phyloP scores from a whole-genome alignment of 2,797 vertebrate genomes.

The Babyrousa celebensis region DNA sequence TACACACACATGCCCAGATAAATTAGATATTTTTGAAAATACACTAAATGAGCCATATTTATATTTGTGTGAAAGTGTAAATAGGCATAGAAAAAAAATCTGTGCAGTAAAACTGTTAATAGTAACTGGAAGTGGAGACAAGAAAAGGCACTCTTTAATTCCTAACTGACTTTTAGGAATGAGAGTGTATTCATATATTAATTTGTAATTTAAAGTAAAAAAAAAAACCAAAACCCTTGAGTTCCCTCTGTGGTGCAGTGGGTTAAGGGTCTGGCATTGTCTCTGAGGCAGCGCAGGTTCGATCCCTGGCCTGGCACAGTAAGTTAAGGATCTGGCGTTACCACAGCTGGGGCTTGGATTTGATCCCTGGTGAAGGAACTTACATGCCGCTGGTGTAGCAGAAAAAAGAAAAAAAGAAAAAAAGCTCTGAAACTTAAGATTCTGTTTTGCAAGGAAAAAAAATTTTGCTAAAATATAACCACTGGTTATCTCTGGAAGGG shows the following conservation, averaged over 20 bases:
- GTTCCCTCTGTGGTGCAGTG: too few species aligned
- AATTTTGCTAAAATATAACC: not conserved
- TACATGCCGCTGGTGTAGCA: too few species aligned
- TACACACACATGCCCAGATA: not conserved
- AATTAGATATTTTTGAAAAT: constrained; percentile 10
- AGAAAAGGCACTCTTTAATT: not conserved
- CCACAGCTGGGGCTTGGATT: too few species aligned
- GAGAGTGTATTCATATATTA: not conserved
- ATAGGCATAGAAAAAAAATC: not conserved
- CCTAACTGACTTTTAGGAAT: constrained; percentile 34
- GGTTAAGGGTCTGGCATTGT: too few species aligned
- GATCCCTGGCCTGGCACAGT: too few species aligned
- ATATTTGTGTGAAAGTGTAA: not conserved
- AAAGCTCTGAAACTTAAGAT: not conserved
- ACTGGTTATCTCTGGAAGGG: constrained; percentile 26
- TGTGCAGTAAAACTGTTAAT: constrained; percentile 4
- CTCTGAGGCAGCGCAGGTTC: too few species aligned
- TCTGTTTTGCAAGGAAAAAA: constrained; percentile 20
- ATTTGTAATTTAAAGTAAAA: constrained; percentile 48
- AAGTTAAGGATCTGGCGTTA: too few species aligned
- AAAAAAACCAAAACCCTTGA: not conserved
- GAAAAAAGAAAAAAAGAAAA: not conserved
- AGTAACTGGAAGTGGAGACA: not conserved
- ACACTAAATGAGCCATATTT: not conserved
- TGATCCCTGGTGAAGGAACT: too few species aligned